A percentile compares a stretch with the other conserved stretches of the same genome.
phyloP scores from a whole-genome alignment of 2,113 vertebrate species.

The Beaufortia kweichowensis region DNA sequence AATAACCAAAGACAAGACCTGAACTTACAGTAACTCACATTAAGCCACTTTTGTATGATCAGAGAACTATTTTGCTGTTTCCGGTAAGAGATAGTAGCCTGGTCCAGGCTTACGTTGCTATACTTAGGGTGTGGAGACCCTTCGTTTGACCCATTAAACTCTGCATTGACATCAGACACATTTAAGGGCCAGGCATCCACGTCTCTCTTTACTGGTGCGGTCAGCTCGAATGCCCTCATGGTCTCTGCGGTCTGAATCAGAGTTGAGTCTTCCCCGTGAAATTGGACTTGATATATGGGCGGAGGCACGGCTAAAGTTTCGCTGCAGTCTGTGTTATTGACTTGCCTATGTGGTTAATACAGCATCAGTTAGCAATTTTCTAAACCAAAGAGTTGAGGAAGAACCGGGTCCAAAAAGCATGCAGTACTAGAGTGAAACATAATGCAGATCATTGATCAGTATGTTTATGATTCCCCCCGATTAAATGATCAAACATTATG shows the following conservation, averaged over 20 bases:
- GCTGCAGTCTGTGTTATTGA: slow-evolving; percentile 3
- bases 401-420: background rate
- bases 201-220: slow-evolving; percentile 15
- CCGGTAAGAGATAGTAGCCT: background rate
- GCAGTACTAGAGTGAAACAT: background rate
- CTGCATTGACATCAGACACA: slow-evolving; percentile 30
- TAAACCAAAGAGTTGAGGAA: background rate
- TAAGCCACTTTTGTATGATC: background rate
- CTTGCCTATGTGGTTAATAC: slow-evolving; percentile 8
- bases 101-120: background rate
- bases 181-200: slow-evolving; percentile 27
- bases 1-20: too few species aligned
- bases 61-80: background rate
- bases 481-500: too few species aligned
- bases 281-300: slow-evolving; percentile 19
- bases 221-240: background rate
- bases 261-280: slow-evolving; percentile 8
- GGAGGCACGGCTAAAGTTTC: slow-evolving; percentile 16
- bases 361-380: slow-evolving; percentile 8
- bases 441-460: background rate
- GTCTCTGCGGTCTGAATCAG: slow-evolving; percentile 11
- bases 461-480: too few species aligned
- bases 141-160: slow-evolving; percentile 27
- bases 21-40: too few species aligned
- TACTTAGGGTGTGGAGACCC: background rate